These are phyloP conservation scores for Shinisaurus crocodilurus DNA, from an alignment of 2,113 vertebrate species.

Conservation along the genomic window DNA sequence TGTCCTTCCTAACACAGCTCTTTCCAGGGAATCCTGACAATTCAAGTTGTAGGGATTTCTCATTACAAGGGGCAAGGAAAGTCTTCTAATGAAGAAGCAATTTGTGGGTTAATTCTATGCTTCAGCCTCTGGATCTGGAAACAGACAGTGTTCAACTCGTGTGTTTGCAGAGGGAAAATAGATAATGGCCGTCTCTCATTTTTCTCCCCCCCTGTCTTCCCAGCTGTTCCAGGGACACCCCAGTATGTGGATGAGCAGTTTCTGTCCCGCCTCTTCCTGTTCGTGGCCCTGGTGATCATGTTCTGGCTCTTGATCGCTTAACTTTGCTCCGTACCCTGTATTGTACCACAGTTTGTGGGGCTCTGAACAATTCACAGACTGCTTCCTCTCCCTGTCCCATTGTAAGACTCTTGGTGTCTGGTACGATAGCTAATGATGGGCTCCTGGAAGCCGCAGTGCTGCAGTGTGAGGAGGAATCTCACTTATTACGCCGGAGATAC, in stretches of 20 bases:
- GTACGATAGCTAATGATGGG: constrained; percentile 59
- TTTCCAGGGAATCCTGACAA: background rate
- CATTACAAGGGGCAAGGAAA: background rate
- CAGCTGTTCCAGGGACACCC: constrained; percentile 95
- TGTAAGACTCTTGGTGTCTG: constrained; percentile 68
- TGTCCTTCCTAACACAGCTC: background rate
- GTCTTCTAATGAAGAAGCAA: background rate
- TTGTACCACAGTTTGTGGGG: constrained; percentile 37
- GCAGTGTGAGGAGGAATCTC: constrained; percentile 63
- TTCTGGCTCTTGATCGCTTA: constrained; percentile 98
- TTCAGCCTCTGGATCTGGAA: constrained; percentile 17
- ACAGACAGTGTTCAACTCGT: constrained; percentile 9
- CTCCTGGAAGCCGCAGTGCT: constrained; percentile 61
- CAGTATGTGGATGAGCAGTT: constrained; percentile 98
- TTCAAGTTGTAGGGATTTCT: background rate
- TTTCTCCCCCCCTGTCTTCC: constrained; percentile 66
- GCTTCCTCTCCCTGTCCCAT: constrained; percentile 54
- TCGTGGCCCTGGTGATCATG: constrained; percentile 97
- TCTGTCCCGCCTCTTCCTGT: constrained; percentile 97
- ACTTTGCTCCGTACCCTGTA: constrained; percentile 60
- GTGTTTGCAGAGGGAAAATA: constrained; percentile 21
- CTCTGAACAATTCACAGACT: constrained; percentile 67
- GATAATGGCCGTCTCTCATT: constrained; percentile 35
- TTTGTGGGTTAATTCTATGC: constrained; percentile 3
- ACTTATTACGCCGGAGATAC: constrained; percentile 64